phyloP scores from a whole-genome alignment of 1,140 invertebrate species.

The Hormaphis cornu region DNA sequence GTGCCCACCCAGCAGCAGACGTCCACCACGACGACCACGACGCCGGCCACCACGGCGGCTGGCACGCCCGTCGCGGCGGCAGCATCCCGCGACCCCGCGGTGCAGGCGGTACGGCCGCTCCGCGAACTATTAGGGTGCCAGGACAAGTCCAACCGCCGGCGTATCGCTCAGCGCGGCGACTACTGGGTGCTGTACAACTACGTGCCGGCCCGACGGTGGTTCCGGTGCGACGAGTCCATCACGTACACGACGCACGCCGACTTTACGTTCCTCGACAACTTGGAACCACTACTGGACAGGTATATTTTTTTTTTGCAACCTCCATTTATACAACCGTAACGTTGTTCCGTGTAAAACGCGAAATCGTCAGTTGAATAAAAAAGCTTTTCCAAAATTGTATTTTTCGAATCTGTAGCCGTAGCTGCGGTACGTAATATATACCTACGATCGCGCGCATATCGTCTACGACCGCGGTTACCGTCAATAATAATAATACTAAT shows the following conservation, averaged over 20 bases:
- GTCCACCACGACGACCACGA: background rate
- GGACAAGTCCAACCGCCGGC: constrained; percentile 53
- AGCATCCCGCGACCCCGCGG: constrained; percentile 40
- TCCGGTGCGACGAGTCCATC: constrained; percentile 67
- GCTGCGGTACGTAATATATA: too few species aligned
- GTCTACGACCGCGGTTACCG: too few species aligned
- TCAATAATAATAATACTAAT: too few species aligned
- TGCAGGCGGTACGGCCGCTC: constrained; percentile 39
- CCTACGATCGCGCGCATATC: too few species aligned
- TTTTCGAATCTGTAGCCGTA: too few species aligned
- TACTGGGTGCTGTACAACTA: constrained; percentile 88
- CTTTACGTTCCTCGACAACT: constrained; percentile 81
- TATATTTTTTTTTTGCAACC: background rate
- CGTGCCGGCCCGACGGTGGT: constrained; percentile 47
- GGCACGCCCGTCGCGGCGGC: constrained; percentile 37
- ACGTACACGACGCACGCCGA: constrained; percentile 89
- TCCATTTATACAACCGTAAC: too few species aligned
- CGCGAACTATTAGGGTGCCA: constrained; percentile 52
- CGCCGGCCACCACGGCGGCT: background rate
- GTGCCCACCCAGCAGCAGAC: background rate
- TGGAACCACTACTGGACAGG: constrained; percentile 66
- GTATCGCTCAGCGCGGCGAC: constrained; percentile 67
- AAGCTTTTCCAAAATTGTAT: too few species aligned
- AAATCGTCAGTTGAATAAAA: too few species aligned
- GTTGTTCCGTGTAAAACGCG: too few species aligned